A percentile compares a stretch with the other conserved stretches of the same genome.
phyloP scores from a whole-genome alignment of 2,113 vertebrate species.

The Emydura subglobosa region DNA sequence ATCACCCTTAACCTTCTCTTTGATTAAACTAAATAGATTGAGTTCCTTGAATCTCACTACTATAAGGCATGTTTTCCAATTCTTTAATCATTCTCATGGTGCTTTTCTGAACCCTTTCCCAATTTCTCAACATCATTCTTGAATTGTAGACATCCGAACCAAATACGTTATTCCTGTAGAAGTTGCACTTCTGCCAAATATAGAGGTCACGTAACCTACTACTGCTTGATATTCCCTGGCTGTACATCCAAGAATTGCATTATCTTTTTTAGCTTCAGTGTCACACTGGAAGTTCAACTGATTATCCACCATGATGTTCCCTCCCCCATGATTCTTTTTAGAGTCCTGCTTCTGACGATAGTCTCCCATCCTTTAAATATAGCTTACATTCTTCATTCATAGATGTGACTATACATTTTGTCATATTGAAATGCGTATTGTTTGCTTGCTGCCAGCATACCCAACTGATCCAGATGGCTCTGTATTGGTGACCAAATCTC shows the following conservation, averaged over 20 bases:
- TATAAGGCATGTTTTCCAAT: background rate
- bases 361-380: background rate
- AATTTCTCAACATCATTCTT: background rate
- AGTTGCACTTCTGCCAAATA: background rate
- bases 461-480: background rate
- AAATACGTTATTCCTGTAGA: background rate
- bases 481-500: background rate
- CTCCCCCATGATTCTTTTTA: background rate
- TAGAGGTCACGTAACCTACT: background rate
- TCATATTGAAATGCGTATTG: conserved; percentile 18
- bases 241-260: background rate
- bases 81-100: background rate
- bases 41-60: background rate
- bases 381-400: background rate
- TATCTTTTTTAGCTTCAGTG: background rate
- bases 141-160: background rate
- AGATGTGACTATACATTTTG: background rate
- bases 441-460: background rate
- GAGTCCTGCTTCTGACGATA: background rate
- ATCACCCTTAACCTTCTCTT: background rate
- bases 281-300: background rate
- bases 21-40: background rate
- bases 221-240: background rate
- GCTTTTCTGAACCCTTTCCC: background rate
- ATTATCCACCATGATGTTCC: background rate